Base-by-base conservation (phyloP, 2,113 vertebrate genomes). In the Dipodomys stephensi region DNA sequence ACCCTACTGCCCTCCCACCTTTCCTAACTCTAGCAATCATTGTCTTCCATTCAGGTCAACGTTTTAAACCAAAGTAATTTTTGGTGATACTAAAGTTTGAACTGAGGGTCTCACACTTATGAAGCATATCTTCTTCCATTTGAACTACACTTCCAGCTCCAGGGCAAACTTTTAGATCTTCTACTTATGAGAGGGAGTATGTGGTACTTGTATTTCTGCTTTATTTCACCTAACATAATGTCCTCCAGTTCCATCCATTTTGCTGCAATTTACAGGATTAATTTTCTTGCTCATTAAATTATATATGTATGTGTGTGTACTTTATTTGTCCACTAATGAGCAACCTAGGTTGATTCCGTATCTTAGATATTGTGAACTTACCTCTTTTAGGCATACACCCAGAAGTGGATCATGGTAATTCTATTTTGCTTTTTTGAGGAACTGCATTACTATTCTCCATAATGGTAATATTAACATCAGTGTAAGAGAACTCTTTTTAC, bases 391-490 rank as follows among this genome's bases (percentile, higher is more conserved):
- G 1, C 20, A 23, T 44, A 91, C 18, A 28, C 49, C 46, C 72
- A 77, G 62, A 76, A 84, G 64, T 39, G 20, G 71, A 68, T 44
- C 65, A 44, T n/a, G 49, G 32, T 13, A 73, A 53, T 77, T 84
- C 62, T 68, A 60, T 27, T 84, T 69, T 60, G 12, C 16, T 44
- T 69, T 77, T 69, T 65, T 84, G 46, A 84, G 15, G 46, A 44
- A 76, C n/a, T 60, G 83, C 89, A n/a, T 35, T 91, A 68, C 65
- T 84, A 32, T 84, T 68, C 81, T 69, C 13, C 27, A 62, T 60
- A 77, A 78, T n/a, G 46, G 25, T 2, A 39, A 39, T 84, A 22
- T 44, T 60, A 84, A 2, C 8, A 68, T 39, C 32, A 44, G 13
- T 69, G 20, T 68, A 32, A n/a, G 32, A 18, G 46, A 62, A 18